Evolutionary conservation across 2,113 vertebrate genomes (phyloP).

Genomic region (Morone saxatilis): DNA sequence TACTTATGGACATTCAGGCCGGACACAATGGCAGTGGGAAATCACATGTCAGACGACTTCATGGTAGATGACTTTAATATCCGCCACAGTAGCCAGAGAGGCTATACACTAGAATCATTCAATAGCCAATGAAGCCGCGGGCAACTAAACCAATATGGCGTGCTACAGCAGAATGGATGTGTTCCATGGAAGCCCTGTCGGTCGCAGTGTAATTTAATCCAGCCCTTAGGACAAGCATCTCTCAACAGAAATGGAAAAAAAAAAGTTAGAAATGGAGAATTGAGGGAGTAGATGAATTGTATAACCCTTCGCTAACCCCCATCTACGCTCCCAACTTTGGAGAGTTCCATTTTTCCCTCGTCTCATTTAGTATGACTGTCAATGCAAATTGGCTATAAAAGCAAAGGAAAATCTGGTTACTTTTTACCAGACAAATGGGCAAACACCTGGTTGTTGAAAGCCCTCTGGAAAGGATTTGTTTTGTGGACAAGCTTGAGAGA

Average conservation of each 20-base stretch:
- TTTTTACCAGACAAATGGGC: constrained; percentile 62
- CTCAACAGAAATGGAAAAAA: constrained; percentile 68
- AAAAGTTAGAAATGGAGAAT: constrained; percentile 62
- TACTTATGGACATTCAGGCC: constrained; percentile 60
- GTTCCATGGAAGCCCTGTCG: constrained; percentile 75
- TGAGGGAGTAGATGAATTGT: constrained; percentile 67
- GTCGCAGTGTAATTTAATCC: constrained; percentile 76
- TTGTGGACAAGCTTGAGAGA: constrained; percentile 30
- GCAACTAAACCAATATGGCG: constrained; percentile 79
- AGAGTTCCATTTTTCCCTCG: constrained; percentile 45
- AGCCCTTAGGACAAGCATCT: constrained; percentile 81
- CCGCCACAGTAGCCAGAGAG: constrained; percentile 74
- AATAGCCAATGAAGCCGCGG: constrained; percentile 79
- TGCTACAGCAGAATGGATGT: constrained; percentile 78
- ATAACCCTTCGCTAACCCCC: constrained; percentile 73
- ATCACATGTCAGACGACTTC: constrained; percentile 78
- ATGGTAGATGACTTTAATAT: constrained; percentile 85
- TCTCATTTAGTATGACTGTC: constrained; percentile 58
- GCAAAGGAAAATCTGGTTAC: constrained; percentile 62
- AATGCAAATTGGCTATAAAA: constrained; percentile 66
- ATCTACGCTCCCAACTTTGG: constrained; percentile 54
- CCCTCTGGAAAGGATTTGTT: constrained; percentile 40
- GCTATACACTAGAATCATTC: constrained; percentile 78
- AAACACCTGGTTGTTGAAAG: constrained; percentile 54
- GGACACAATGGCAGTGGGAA: constrained; percentile 72